phyloP scores from a whole-genome alignment of 2,113 vertebrate species.

The Camelus bactrianus region DNA sequence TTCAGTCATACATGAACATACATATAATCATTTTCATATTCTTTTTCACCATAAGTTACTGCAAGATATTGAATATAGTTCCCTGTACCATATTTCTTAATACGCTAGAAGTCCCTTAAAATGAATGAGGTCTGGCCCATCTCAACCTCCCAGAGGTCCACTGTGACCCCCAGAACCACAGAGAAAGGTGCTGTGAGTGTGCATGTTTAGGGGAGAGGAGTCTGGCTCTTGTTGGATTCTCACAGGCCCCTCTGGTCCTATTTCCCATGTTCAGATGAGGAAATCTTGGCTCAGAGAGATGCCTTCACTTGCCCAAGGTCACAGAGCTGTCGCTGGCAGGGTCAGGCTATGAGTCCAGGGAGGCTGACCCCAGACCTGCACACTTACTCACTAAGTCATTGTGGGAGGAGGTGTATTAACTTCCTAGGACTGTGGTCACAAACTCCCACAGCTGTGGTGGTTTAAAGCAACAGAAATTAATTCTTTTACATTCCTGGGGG shows the following conservation, averaged over 20 bases:
- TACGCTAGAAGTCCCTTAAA: not conserved
- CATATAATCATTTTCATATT: too few relatives aligned
- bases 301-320: not conserved
- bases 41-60: too few relatives aligned
- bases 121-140: not conserved
- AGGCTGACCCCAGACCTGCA: not conserved
- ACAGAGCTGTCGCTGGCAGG: not conserved
- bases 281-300: not conserved
- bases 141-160: not conserved
- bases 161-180: not conserved
- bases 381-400: rapidly evolving
- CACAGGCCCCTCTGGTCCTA: not conserved
- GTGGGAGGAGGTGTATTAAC: rapidly evolving
- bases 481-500: not conserved
- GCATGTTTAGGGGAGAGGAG: not conserved
- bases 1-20: too few relatives aligned
- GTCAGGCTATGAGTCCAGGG: not conserved
- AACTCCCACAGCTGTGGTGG: not conserved
- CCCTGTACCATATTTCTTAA: not conserved
- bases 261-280: not conserved
- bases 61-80: too few relatives aligned
- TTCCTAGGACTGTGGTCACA: not conserved
- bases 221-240: not conserved
- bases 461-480: not conserved
- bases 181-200: too few relatives aligned